Conservation (phyloP, 1,140 invertebrate genomes). For the Apolygus lucorum region DNA sequence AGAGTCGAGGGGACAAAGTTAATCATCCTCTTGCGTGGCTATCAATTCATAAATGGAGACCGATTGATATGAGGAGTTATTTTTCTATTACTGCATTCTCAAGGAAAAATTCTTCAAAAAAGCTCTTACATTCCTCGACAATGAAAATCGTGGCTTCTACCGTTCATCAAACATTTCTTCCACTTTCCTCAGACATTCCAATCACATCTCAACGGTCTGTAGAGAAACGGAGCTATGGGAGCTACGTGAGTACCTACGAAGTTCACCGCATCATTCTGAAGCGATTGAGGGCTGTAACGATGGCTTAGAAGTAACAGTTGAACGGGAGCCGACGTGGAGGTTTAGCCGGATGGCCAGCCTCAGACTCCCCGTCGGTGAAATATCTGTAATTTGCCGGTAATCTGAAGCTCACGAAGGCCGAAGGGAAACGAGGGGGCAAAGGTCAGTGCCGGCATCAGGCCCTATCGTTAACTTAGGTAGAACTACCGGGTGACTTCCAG, state of each 20-base stretch:
- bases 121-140: not conserved
- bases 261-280: not conserved
- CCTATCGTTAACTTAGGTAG: not conserved
- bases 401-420: not conserved
- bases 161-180: not conserved
- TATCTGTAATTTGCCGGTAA: not conserved
- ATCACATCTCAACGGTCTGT: not conserved
- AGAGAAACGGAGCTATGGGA: not conserved
- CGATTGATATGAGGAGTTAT: too few species aligned
- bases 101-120: too few species aligned
- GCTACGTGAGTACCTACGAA: not conserved
- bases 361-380: not conserved
- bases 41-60: too few species aligned
- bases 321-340: not conserved
- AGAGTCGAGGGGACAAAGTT: too few species aligned
- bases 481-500: not conserved
- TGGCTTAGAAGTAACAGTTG: not conserved
- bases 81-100: too few species aligned
- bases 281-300: not conserved
- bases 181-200: not conserved
- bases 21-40: too few species aligned
- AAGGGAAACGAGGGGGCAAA: not conserved
- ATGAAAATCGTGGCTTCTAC: not conserved
- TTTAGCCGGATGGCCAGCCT: too few species aligned
- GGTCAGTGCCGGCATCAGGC: not conserved